These are phyloP conservation scores for Oreonectes daqikongensis DNA, from an alignment of 2,797 vertebrate species.

Conservation along the genomic window DNA sequence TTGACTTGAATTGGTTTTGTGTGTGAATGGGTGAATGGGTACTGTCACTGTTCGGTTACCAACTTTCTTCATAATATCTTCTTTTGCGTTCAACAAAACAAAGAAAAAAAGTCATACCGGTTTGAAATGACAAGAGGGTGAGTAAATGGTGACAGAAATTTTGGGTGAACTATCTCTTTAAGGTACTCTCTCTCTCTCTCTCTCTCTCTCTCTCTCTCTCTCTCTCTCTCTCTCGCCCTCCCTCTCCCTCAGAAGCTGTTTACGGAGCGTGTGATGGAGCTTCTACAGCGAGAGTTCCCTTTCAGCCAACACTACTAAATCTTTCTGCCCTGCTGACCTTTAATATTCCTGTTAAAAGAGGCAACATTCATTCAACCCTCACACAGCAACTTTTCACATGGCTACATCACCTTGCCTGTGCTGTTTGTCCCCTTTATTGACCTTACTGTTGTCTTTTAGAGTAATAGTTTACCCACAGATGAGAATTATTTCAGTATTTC, in stretches of 20 bases:
- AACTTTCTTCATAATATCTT: no score
- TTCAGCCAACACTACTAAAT: conserved; percentile 37
- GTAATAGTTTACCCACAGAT: background rate
- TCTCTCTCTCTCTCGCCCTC: background rate
- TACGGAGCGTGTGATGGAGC: conserved; percentile 30
- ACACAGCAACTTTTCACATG: conserved; percentile 7
- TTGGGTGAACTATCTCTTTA: background rate
- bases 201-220: background rate
- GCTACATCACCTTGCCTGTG: conserved; percentile 11
- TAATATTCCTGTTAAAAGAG: conserved; percentile 35
- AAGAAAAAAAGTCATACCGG: no score
- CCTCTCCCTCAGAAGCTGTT: conserved; percentile 31
- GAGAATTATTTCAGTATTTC: no score
- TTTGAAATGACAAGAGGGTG: no score
- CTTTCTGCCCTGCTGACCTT: conserved; percentile 35
- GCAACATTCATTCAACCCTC: conserved; percentile 27
- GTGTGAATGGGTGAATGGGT: no score
- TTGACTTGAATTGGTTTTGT: no score
- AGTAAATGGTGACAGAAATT: no score
- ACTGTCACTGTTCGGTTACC: no score
- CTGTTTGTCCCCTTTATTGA: conserved; percentile 22
- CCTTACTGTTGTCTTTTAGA: conserved; percentile 11
- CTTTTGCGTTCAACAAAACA: no score
- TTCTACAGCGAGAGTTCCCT: conserved; percentile 19
- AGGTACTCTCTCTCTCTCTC: background rate